phyloP scores from a whole-genome alignment of 2,888 invertebrate genomes.

The Oxystoma pomonae region DNA sequence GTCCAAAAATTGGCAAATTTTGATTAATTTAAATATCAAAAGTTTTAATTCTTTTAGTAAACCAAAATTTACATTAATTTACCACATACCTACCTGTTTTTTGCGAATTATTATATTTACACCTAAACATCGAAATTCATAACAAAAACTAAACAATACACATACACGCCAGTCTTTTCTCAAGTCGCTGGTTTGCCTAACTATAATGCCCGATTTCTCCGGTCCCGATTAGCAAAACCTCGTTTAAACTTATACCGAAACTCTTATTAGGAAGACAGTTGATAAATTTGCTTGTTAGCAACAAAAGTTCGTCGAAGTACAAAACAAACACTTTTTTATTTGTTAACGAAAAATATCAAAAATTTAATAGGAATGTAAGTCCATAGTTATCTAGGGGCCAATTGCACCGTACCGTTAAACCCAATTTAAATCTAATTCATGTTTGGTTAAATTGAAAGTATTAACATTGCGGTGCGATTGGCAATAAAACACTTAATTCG shows the following conservation, averaged over 20 bases:
- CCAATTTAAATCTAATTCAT: too few species aligned
- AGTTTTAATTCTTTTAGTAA: neutral
- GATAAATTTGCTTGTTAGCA: neutral
- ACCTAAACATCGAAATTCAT: neutral
- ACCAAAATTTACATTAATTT: conserved; percentile 13
- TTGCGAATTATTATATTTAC: conserved; percentile 9
- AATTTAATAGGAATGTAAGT: too few species aligned
- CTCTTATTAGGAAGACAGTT: neutral
- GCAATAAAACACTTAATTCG: too few species aligned
- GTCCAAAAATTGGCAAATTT: neutral
- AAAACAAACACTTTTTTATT: too few species aligned
- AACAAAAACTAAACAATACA: neutral
- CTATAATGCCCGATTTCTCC: neutral
- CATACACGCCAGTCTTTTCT: neutral
- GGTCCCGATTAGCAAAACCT: neutral
- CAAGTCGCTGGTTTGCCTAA: neutral
- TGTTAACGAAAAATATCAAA: too few species aligned
- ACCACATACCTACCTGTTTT: conserved; percentile 4
- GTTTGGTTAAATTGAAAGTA: too few species aligned
- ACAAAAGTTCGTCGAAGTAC: too few species aligned
- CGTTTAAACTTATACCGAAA: neutral
- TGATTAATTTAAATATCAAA: neutral
- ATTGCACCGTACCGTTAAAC: too few species aligned
- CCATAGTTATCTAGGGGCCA: too few species aligned
- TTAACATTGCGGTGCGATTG: too few species aligned